Percentiles rank a stretch among this genome's conserved stretches.
Evolutionary conservation across 1,140 invertebrate species (phyloP).

Genomic region (Tetramorium alpestre): DNA sequence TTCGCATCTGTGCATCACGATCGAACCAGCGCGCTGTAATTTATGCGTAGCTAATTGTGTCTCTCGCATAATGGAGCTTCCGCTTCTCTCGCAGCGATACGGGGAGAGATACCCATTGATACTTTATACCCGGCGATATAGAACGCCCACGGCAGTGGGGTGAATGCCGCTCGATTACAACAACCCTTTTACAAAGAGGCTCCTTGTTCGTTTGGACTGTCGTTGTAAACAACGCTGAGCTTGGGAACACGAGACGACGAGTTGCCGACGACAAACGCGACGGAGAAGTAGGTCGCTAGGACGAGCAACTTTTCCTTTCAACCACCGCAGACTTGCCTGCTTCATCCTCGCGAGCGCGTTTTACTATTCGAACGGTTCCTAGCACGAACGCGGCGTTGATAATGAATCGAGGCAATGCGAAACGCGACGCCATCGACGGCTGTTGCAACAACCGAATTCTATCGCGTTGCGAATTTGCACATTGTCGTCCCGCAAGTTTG

Average conservation of each 20-base stretch:
- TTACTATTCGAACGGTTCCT: constrained; percentile 49
- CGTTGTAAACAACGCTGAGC: constrained; percentile 61
- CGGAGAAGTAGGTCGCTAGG: constrained; percentile 66
- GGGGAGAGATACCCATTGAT: constrained; percentile 40
- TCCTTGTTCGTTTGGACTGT: constrained; percentile 60
- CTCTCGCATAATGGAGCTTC: constrained; percentile 38
- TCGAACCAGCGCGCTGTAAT: constrained; percentile 29
- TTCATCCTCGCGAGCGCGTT: neutral
- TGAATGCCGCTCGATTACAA: constrained; percentile 63
- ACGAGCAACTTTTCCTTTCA: constrained; percentile 73
- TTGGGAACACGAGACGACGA: constrained; percentile 28
- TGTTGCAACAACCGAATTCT: constrained; percentile 38
- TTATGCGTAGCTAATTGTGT: constrained; percentile 57
- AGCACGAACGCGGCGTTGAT: constrained; percentile 24
- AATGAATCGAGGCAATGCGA: constrained; percentile 45
- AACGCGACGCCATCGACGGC: constrained; percentile 4
- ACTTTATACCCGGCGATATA: constrained; percentile 38
- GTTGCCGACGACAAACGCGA: constrained; percentile 61
- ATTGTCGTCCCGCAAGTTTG: constrained; percentile 26
- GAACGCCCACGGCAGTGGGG: neutral
- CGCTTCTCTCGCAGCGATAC: constrained; percentile 10
- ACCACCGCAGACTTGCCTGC: constrained; percentile 32
- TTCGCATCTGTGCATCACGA: constrained; percentile 2
- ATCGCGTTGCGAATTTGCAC: constrained; percentile 34
- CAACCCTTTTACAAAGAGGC: constrained; percentile 67